Percentiles rank a stretch among this genome's conserved stretches.
Conservation (phyloP, 2,797 vertebrate species). For the Gallinago nigripennis region DNA sequence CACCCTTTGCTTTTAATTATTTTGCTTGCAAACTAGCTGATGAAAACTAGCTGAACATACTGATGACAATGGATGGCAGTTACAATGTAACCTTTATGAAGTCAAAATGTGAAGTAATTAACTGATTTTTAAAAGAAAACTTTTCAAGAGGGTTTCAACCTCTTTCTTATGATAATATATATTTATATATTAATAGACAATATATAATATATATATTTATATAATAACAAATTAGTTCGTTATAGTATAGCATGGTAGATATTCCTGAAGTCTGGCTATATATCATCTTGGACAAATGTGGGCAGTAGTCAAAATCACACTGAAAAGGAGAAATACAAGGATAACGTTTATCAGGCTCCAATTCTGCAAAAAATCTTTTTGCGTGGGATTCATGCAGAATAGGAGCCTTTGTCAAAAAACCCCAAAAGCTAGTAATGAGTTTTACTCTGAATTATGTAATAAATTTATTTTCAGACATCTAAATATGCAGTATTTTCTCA, state of each 20-base stretch:
- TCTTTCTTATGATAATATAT: background rate
- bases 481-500: background rate
- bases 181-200: too few relatives aligned
- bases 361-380: background rate
- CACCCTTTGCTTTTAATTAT: constrained; percentile 36
- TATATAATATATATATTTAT: too few relatives aligned
- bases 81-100: background rate
- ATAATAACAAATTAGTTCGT: background rate
- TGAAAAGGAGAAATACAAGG: background rate
- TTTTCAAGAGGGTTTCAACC: background rate
- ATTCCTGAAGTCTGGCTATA: background rate
- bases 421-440: background rate
- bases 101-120: background rate
- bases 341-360: background rate
- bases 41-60: background rate
- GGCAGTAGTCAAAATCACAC: background rate
- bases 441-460: background rate
- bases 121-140: background rate
- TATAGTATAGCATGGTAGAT: background rate
- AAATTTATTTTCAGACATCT: background rate
- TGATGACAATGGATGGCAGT: background rate
- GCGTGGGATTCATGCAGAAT: background rate
- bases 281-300: background rate
- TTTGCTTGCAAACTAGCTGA: constrained; percentile 35
- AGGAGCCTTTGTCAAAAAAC: background rate